A percentile compares a stretch with the other conserved stretches of the same genome.
Evolutionary conservation across 2,888 invertebrate genomes (phyloP).

Genomic region (Eupithecia exiguata): DNA sequence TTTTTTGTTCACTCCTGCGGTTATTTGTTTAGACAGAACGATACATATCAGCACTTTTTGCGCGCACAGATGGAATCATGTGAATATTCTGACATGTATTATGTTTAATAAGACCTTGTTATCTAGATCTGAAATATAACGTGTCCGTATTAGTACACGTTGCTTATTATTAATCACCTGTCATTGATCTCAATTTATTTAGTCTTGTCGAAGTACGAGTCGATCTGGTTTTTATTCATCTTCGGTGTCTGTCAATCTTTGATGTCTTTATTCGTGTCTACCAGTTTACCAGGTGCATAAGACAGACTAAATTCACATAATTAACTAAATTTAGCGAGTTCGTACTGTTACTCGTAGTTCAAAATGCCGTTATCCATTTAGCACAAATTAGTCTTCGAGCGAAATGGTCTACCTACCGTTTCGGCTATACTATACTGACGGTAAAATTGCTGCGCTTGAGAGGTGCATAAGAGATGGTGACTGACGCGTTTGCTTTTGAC

Average conservation of each 20-base stretch:
- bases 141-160: constrained; percentile 5
- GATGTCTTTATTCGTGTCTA: constrained; percentile 10
- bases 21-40: constrained; percentile 65
- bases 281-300: constrained; percentile 1
- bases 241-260: constrained; percentile 3
- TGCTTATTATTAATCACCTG: constrained; percentile 12
- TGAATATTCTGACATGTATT: constrained; percentile 41
- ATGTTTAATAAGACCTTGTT: constrained; percentile 58
- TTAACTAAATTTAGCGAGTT: constrained; percentile 32
- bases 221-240: neutral
- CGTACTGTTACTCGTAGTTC: constrained; percentile 42
- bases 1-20: constrained; percentile 53
- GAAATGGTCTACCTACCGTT: constrained; percentile 51
- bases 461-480: constrained; percentile 39
- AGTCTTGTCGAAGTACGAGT: constrained; percentile 2
- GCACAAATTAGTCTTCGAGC: constrained; percentile 52
- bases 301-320: neutral
- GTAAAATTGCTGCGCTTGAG: constrained; percentile 58
- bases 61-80: constrained; percentile 51
- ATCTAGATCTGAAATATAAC: constrained; percentile 49
- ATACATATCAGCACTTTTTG: constrained; percentile 62
- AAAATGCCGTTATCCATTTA: constrained; percentile 45
- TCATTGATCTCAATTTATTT: constrained; percentile 21
- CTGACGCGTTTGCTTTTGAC: constrained; percentile 34
- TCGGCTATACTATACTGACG: constrained; percentile 57